Conservation (phyloP, 2,797 vertebrate species). For the Xenops minutus region DNA sequence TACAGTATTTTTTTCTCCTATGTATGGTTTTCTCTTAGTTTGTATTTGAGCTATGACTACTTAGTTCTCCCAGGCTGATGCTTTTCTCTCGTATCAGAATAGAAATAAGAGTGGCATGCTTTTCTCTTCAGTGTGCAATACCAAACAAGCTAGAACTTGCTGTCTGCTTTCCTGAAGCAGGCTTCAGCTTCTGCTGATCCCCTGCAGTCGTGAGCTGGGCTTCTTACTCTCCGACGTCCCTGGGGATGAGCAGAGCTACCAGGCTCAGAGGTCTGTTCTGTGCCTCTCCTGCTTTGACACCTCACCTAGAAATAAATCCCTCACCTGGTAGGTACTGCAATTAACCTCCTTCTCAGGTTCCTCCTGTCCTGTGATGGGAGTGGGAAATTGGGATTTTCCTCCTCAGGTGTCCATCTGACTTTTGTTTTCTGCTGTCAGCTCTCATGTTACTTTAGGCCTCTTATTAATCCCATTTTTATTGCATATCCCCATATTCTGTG, state of each 20-base stretch:
- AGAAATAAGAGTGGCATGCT: not conserved
- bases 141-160: slow-evolving; percentile 12
- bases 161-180: not conserved
- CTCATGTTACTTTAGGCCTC: not conserved
- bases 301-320: not conserved
- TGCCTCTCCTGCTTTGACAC: not conserved
- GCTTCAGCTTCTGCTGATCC: not conserved
- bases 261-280: not conserved
- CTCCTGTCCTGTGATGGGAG: not conserved
- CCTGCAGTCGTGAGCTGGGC: not conserved
- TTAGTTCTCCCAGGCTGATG: not conserved
- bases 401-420: not conserved
- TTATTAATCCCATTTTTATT: not conserved
- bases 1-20: not conserved
- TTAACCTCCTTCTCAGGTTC: not conserved
- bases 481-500: not conserved
- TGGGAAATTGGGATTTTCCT: not conserved
- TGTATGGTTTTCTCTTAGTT: not conserved
- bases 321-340: not conserved
- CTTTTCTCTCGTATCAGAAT: not conserved
- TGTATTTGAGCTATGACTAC: not conserved
- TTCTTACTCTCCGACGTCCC: not conserved
- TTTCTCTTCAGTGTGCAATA: not conserved
- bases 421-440: not conserved
- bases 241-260: not conserved